A percentile compares a stretch with the other conserved stretches of the same genome.
Evolutionary conservation across 1,140 invertebrate species (phyloP).

Genomic region (Trichonephila clavata): DNA sequence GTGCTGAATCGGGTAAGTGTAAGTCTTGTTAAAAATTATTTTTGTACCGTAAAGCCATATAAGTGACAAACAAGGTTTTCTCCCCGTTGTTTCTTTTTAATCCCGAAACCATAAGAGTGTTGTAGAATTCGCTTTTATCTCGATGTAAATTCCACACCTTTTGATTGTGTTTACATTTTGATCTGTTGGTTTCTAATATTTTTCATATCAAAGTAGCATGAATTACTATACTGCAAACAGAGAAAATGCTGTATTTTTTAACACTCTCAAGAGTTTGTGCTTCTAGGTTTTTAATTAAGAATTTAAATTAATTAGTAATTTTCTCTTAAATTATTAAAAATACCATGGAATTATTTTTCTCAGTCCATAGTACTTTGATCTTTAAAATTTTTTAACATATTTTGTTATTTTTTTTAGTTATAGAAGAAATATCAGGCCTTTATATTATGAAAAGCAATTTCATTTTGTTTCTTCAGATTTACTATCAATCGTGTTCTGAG

Average conservation of each 20-base stretch:
- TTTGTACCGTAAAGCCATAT: slow-evolving; percentile 21
- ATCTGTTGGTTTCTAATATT: neutral
- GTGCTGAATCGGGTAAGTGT: slow-evolving; percentile 56
- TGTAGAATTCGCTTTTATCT: neutral
- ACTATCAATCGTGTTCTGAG: no score
- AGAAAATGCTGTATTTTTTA: no score
- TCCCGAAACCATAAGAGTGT: slow-evolving; percentile 42
- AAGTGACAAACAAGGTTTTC: neutral
- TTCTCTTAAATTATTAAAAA: neutral
- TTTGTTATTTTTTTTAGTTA: neutral
- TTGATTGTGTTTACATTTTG: neutral
- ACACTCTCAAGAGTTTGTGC: neutral
- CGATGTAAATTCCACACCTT: neutral
- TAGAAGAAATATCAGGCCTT: neutral
- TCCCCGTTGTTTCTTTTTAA: neutral
- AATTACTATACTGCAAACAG: no score
- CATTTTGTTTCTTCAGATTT: neutral
- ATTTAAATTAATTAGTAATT: neutral
- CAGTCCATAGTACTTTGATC: neutral
- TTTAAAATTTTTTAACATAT: neutral
- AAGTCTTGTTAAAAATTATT: slow-evolving; percentile 22
- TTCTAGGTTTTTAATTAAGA: neutral
- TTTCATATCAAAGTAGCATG: neutral
- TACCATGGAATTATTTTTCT: neutral
- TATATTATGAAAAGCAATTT: neutral